Evolutionary conservation across 2,113 vertebrate species (phyloP).

Genomic region (Pseudonaja textilis): DNA sequence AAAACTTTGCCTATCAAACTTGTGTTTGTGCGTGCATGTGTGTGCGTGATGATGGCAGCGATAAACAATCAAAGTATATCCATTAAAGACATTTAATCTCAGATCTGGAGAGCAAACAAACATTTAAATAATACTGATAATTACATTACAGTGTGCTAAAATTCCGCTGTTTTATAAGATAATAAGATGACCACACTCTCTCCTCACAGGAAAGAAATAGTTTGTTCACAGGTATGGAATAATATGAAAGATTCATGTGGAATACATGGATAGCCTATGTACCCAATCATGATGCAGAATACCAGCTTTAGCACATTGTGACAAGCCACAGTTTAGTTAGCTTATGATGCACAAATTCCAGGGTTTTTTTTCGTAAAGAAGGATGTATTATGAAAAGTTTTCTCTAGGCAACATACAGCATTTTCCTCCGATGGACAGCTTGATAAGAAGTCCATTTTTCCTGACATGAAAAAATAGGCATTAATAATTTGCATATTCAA

Average conservation of each 20-base stretch:
- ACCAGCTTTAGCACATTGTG: background rate
- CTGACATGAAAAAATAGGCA: background rate
- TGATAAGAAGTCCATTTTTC: background rate
- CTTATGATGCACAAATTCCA: background rate
- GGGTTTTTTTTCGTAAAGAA: background rate
- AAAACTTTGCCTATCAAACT: background rate
- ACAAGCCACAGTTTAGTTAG: background rate
- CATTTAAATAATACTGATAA: background rate
- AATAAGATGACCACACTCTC: background rate
- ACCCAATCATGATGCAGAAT: background rate
- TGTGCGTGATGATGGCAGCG: background rate
- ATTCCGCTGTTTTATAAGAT: background rate
- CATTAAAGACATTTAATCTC: background rate
- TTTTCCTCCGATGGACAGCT: background rate
- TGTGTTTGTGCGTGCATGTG: background rate
- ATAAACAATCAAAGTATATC: background rate
- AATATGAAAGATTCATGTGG: background rate
- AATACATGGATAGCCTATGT: background rate
- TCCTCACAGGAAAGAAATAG: background rate
- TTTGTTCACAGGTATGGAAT: background rate
- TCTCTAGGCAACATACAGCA: background rate
- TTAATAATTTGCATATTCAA: background rate
- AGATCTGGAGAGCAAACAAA: background rate
- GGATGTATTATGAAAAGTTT: background rate
- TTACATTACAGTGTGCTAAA: background rate